Evolutionary conservation across 1,140 invertebrate species (phyloP), one percentile per base, ranked within the genome.

Genomic region (Contarinia nasturtii): DNA sequence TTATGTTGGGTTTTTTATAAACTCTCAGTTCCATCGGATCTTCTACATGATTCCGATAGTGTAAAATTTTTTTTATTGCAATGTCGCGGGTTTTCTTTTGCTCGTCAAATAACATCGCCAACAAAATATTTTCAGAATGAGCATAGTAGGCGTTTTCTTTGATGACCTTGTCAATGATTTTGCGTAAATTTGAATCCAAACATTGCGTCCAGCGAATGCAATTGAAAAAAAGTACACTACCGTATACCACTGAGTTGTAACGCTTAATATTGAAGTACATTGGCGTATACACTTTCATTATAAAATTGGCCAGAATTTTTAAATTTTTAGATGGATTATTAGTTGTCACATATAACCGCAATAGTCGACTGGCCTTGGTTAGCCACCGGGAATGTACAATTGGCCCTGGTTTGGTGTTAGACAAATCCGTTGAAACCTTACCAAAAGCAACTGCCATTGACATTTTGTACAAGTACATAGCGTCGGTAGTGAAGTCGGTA

Each of bases 61-160:
- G 27, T 27, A 27, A 27, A 27, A 27, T 27, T 10, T 27, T 27
- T 10, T 27, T 27, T 3, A 27, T 27, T 5, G 27, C 27, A 27
- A 27, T 27, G 27, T 17, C 17, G 12, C 10, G 7, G 12, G 12
- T 18, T 42, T 42, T 18, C 20, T 8, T 18, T 42, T 15, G 2
- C 7, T 18, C 40, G 17, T 8, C 40, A 18, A 18, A 40, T 7
- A 19, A 21, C 41, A 43, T 43, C 3, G 41, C 7, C 18, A 43
- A 14, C n/a, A 43, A 12, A 7, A 43, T 11, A 43, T 43, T 43
- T 21, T 43, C 41, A 10, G 41, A 18, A 19, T 22, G 20, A 12
- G 52, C 46, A 20, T 48, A 51, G 19, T 44, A 49, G 12, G 18
- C 22, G 19, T 51, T 53, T 17, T 47, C 34, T 36, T 47, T 44